Conservation (phyloP, 2,888 invertebrate genomes). For the Pardosa pseudoannulata region DNA sequence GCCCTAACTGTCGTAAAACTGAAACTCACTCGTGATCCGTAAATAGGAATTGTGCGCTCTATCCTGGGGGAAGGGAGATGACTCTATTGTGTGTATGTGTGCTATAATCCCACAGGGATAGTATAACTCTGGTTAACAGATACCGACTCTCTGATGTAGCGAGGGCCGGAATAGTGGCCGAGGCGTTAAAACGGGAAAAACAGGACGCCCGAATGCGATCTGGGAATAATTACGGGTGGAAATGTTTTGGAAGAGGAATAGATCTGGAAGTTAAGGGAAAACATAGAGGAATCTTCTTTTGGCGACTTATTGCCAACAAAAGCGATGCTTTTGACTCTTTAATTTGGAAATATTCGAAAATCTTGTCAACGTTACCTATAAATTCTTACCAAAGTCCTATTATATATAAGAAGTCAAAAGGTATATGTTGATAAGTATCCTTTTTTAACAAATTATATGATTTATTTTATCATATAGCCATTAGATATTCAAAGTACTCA, state of each 20-base stretch:
- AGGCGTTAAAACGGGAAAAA: conserved; percentile 48
- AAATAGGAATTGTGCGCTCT: conserved; percentile 21
- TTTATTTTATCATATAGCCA: no score
- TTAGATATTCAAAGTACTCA: no score
- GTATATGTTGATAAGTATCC: no score
- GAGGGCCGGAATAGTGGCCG: conserved; percentile 31
- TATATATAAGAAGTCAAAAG: no score
- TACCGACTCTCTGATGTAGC: conserved; percentile 26
- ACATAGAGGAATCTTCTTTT: neutral
- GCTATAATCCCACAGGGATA: conserved; percentile 16
- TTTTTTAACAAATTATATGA: no score
- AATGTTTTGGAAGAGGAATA: conserved; percentile 19
- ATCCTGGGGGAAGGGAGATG: conserved; percentile 45
- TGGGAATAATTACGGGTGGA: conserved; percentile 62
- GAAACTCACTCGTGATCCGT: neutral
- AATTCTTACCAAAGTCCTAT: no score
- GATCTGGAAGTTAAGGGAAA: neutral
- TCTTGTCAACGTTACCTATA: no score
- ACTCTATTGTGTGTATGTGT: conserved; percentile 18
- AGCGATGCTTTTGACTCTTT: no score
- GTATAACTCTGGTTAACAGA: conserved; percentile 41
- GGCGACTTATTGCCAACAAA: no score
- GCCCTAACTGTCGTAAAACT: neutral
- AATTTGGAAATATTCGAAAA: no score
- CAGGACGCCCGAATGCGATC: conserved; percentile 45